Base-by-base conservation (phyloP, 2,113 vertebrate species). In the Tupaia tana region DNA sequence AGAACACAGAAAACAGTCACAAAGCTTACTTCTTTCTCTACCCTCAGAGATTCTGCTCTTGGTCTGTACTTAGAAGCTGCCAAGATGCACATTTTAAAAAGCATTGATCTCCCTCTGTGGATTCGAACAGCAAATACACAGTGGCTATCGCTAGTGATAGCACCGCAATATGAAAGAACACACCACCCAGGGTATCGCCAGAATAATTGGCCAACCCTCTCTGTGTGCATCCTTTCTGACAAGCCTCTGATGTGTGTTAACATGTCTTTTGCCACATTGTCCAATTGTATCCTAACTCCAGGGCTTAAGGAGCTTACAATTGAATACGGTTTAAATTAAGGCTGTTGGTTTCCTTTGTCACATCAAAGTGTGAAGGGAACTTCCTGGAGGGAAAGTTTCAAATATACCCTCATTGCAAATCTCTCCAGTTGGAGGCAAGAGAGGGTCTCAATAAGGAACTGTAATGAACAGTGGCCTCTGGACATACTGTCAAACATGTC, bases 401-500 rank as follows among this genome's bases (percentile, higher is more conserved):
- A 86, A 97, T 92, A 92, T 73, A 89, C 31, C 70, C 66, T 90
- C 78, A 18, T 25, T 89, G 83, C 86, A 93, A 79, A 89, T 95
- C 93, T 89, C 56, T 81, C 64, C 71, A 18, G 64, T 4, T 0
- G 24, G 93, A 96, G 89, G 78, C 84, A 70, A 82, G 66, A 54
- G 25, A 91, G 66, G 20, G 61, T 88, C 94, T 96, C 95, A 43
- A 58, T 59, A 54, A 94, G 83, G 69, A 81, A 80, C 92, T 34
- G 2, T 95, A 90, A 92, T 63, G 85, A 95, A 71, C 73, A 92
- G 86, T 0, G 0, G 92, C 92, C 95, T 83, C 70, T 56, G 94
- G 91, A 92, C 86, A 29, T 6, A 2, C 93, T 95, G 96, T 89
- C 96, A 91, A 61, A 95, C 86, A 67, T 79, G 79, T 94, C 93